Conservation (phyloP, 1,140 invertebrate species). For the Drosophila subpulchrella region DNA sequence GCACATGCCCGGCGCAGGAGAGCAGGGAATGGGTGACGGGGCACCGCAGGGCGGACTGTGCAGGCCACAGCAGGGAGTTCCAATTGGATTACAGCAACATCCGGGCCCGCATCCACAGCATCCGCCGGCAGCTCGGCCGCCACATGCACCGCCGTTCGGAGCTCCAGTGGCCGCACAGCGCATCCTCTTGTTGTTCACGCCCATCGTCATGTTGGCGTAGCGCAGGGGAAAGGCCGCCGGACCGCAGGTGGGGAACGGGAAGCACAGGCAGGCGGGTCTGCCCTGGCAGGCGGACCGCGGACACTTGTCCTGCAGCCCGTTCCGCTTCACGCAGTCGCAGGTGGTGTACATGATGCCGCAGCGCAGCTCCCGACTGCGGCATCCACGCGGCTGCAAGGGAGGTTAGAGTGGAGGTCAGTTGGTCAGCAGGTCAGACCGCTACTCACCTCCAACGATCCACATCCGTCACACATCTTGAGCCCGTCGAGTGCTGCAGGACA, state of each 20-base stretch:
- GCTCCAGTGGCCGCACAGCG: constrained; percentile 66
- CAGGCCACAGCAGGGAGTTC: constrained; percentile 6
- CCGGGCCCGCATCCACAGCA: constrained; percentile 27
- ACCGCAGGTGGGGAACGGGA: constrained; percentile 88
- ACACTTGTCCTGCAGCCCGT: constrained; percentile 91
- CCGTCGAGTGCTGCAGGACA: constrained; percentile 36
- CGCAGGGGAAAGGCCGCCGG: constrained; percentile 74
- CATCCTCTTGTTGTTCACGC: constrained; percentile 75
- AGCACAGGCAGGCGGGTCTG: constrained; percentile 88
- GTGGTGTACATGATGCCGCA: constrained; percentile 88
- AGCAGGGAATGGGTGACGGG: constrained; percentile 72
- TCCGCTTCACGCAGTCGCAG: constrained; percentile 91
- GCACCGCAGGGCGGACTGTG: constrained; percentile 79
- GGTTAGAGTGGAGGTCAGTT: neutral
- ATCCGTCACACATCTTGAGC: constrained; percentile 70
- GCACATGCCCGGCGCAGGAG: constrained; percentile 69
- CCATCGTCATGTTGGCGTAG: constrained; percentile 82
- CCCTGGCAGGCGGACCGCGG: constrained; percentile 89
- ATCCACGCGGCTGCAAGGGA: constrained; percentile 69
- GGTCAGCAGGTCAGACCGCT: neutral
- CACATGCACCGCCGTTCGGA: constrained; percentile 46
- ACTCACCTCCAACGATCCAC: constrained; percentile 79
- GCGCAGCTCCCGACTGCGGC: constrained; percentile 89
- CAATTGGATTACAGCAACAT: neutral
- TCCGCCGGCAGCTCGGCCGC: constrained; percentile 39